phyloP scores from a whole-genome alignment of 1,140 invertebrate species.

The Bombus confusus region DNA sequence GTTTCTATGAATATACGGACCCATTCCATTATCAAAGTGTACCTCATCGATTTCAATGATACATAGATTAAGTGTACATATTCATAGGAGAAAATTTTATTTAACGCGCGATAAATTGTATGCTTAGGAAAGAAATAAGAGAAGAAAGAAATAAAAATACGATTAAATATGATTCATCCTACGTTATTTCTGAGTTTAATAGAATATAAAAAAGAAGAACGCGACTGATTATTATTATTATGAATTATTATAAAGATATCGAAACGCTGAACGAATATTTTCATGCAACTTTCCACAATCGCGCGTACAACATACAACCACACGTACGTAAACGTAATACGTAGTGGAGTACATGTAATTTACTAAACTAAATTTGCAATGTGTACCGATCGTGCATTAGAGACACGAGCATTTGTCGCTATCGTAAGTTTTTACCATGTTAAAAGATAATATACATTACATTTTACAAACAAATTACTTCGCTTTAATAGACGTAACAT shows the following conservation, averaged over 20 bases:
- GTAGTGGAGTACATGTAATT: too few species aligned
- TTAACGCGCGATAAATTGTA: not conserved
- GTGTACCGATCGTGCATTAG: too few species aligned
- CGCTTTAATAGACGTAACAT: not conserved
- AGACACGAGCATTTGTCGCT: not conserved
- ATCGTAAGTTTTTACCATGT: not conserved
- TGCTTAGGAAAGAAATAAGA: not conserved
- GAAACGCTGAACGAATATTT: too few species aligned
- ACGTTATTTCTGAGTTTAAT: too few species aligned
- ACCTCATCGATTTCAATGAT: not conserved
- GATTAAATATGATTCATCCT: too few species aligned
- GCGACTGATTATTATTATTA: too few species aligned
- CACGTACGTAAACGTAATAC: too few species aligned
- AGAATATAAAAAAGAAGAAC: too few species aligned
- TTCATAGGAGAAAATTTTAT: not conserved
- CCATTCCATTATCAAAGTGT: not conserved
- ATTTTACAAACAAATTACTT: not conserved
- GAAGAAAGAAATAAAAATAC: not conserved
- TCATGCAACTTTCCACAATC: too few species aligned
- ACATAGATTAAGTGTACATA: not conserved
- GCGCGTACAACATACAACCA: too few species aligned
- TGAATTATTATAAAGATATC: too few species aligned
- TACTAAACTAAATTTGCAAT: too few species aligned
- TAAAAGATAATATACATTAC: not conserved
- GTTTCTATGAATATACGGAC: not conserved